Evolutionary conservation across 2,113 vertebrate genomes (phyloP).

Genomic region (Tychaedon coryphoeus): DNA sequence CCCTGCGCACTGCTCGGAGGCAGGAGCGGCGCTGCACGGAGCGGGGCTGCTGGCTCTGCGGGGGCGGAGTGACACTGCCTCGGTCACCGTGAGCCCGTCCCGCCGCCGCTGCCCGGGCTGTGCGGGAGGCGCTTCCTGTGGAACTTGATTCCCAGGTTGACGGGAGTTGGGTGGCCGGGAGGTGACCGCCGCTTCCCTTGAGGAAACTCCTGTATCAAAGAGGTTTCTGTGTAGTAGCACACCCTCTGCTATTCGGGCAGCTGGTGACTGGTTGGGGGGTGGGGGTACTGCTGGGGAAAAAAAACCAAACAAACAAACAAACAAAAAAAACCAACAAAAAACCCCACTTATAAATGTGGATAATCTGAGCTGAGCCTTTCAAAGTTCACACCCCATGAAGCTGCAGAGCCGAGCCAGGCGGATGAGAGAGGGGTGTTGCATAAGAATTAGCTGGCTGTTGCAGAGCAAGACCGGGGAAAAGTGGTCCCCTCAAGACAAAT

Average conservation of each 20-base stretch:
- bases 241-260: neutral
- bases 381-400: neutral
- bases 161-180: neutral
- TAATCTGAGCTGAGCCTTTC: neutral
- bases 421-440: neutral
- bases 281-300: neutral
- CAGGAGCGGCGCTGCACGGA: accelerated
- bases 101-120: neutral
- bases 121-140: neutral
- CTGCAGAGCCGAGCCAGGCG: neutral
- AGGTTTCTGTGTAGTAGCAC: neutral
- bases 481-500: conserved; percentile 9
- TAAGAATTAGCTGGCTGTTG: neutral
- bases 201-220: neutral
- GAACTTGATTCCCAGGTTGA: no score
- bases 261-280: neutral
- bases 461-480: neutral
- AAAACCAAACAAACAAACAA: neutral
- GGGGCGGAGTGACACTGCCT: neutral
- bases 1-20: accelerated
- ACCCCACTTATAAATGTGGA: neutral
- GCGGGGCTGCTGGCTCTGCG: neutral
- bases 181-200: neutral
- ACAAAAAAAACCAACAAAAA: no score
- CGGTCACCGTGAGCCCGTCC: accelerated